Evolutionary conservation across 2,888 invertebrate genomes (phyloP), one percentile per base, ranked within the genome.

Genomic region (Luffia ferchaultella): DNA sequence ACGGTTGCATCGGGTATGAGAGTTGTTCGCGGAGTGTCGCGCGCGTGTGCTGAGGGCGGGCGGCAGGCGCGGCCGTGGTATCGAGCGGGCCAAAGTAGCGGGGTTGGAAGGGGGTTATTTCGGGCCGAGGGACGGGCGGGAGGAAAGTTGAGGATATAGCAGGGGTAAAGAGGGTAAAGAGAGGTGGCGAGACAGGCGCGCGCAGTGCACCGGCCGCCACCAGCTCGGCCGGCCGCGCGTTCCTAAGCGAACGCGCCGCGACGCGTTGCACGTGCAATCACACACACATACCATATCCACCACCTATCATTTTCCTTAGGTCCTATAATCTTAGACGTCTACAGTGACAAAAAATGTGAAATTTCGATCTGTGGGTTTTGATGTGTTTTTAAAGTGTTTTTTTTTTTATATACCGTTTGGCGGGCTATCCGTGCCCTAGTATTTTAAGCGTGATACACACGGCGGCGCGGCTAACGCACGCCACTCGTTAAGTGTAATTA

Each of bases 171-270:
- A 60, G 58, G 63, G 61, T 63, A 62, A 68, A 60, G 53, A 55
- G 64, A 60, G 58, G 63, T 61, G 63, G 62, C 68, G 67, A 68
- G 64, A 67, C 69, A 73, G 72, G 74, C 70, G 68, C 70, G 69
- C 68, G 64, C 69, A 74, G 74, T 76, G 69, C 70, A 67, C 60
- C 65, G 65, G 65, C 60, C 62, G 66, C 62, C 59, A 58, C 62
- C 64, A 64, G 61, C 68, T 68, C 64, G 67, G 65, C 61, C 66
- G 70, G 70, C 63, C 74, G 75, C 66, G 67, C 51, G 42, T n/a
- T 70, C 62, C 58, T 51, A 46, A 42, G 45, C 42, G 17, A n/a
- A 16, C 50, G 50, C 43, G 47, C 41, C 12, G 30, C 41, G 50
- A 15, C 45, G 20, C 20, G 12, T 16, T 7, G 17, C 17, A 30